Evolutionary conservation across 2,888 invertebrate species (phyloP).

Genomic region (Sacculina carcini): DNA sequence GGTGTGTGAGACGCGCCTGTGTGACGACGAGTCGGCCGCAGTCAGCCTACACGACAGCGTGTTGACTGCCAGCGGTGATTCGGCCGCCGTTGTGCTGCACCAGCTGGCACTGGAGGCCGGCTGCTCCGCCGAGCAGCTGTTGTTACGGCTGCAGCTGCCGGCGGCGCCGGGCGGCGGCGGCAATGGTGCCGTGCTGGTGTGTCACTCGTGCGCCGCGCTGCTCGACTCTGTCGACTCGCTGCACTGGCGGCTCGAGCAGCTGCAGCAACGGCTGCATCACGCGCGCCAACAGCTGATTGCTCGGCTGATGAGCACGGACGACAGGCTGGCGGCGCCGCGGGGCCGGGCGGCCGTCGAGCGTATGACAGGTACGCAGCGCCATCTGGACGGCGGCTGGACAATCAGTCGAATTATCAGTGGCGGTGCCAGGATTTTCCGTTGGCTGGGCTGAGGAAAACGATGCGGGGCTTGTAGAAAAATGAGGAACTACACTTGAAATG

Average conservation of each 20-base stretch:
- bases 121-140: not conserved
- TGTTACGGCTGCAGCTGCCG: no score
- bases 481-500: no score
- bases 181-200: not conserved
- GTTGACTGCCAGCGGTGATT: no score
- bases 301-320: not conserved
- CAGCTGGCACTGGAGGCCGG: not conserved
- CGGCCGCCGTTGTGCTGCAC: not conserved
- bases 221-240: not conserved
- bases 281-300: not conserved
- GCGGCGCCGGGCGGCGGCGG: no score
- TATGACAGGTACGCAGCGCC: not conserved
- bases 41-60: no score
- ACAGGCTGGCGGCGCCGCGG: not conserved
- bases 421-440: no score
- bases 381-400: no score
- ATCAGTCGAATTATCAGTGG: no score
- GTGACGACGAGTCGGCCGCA: no score
- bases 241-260: not conserved
- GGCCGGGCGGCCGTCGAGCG: not conserved
- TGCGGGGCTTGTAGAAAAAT: no score
- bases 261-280: not conserved
- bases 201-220: not conserved
- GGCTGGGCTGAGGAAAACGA: not conserved
- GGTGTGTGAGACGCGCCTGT: no score